Evolutionary conservation across 37 sponge, comb jelly and placozoan genomes (phyloP), one percentile per base, ranked within the genome.

Genomic region (Cliona cf. orientalis): DNA sequence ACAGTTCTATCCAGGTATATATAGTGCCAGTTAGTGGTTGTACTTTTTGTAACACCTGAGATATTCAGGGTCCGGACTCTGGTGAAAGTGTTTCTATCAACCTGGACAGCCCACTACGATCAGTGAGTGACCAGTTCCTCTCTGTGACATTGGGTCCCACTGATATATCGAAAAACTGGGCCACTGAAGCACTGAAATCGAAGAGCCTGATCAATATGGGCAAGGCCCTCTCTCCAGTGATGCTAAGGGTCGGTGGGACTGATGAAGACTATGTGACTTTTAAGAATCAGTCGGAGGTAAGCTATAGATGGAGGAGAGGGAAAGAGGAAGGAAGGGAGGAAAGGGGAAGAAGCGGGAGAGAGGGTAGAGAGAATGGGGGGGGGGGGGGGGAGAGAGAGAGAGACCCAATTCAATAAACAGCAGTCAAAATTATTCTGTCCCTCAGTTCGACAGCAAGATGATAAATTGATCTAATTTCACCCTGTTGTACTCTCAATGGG

Each of bases 241-340:
- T 71, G 60, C 74, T 83, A 33, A 66, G 90, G 40, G 55, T 89
- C 11, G 90, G 90, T 21, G 90, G 90, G 2, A 89, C 85, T 9
- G 9, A 56, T 21, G 53, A 46, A 73, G 90, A 89, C 66, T 79
- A n/a, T 40, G 7, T 89, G 31, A 45, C 67, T 1, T 89, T 84
- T 45, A 57, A 76, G 5, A 73, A 4, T 31, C 64, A 43, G 76
- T 2, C 43, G n/a, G n/a, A n/a, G n/a, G n/a, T n/a, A n/a, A n/a
- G n/a, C n/a, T n/a, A n/a, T n/a, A n/a, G n/a, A n/a, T n/a, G n/a
- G n/a, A n/a, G n/a, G n/a, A n/a, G n/a, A n/a, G n/a, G n/a, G n/a
- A n/a, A n/a, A n/a, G n/a, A n/a, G n/a, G n/a, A n/a, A n/a, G n/a
- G n/a, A n/a, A n/a, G n/a, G n/a, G n/a, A n/a, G n/a, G n/a, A n/a